Evolutionary conservation across 2,888 invertebrate species (phyloP), one percentile per base, ranked within the genome.

Genomic region (Oscheius myriophilus): DNA sequence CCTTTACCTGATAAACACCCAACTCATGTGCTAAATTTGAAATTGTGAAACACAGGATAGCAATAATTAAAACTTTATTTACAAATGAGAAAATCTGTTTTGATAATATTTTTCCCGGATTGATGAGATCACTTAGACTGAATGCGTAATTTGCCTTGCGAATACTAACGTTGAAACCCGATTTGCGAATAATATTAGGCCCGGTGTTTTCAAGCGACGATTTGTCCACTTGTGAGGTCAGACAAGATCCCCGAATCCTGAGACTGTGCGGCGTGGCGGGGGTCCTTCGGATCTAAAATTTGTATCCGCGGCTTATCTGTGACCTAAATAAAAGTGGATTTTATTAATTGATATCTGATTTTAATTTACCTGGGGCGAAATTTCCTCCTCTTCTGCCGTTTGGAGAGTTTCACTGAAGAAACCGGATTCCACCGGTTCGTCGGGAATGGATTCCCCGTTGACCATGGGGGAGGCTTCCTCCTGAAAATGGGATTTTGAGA

Each of bases 241-340:
- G 61, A 61, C 11, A 46, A n/a, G 26, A 61, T 45, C 14, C 61
- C 61, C 16, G 61, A 61, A 33, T 61, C 61, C 33, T 33, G 26
- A 49, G 14, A 43, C 16, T 58, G 18, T 18, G 26, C 49, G 14
- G 49, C 61, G 49, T 61, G 61, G n/a, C 61, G 61, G 51, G 61
- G 61, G 33, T 61, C 61, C 25, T 61, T 61, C 11, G 61, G 61
- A n/a, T 61, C 61, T n/a, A 61, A 49, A 7, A 58, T 41, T 21
- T 21, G 58, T 61, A 61, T 61, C 61, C 61, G 46, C 18, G 61
- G 61, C 33, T 61, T 61, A n/a, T 61, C 61, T 46, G 26, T n/a
- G 7, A 61, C 61, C 21, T 61, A 39, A 12, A n/a, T n/a, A n/a
- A n/a, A n/a, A n/a, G n/a, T n/a, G n/a, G n/a, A n/a, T 33, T 33